These are phyloP conservation scores for Rhinoptilus africanus DNA, from an alignment of 2,113 vertebrate genomes.

Conservation along the genomic window DNA sequence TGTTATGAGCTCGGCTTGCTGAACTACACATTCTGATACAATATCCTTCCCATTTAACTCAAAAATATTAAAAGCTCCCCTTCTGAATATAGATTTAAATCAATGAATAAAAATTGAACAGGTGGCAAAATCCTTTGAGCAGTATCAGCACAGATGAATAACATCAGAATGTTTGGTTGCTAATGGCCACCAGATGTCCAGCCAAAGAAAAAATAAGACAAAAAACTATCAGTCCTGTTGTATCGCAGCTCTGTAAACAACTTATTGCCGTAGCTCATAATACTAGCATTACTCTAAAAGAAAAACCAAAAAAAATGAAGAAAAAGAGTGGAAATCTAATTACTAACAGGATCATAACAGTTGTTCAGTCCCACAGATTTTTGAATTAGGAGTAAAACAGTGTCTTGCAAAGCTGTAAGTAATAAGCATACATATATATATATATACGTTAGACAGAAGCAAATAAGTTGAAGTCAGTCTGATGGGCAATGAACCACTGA, in stretches of 20 bases:
- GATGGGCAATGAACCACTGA: neutral
- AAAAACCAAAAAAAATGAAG: accelerated
- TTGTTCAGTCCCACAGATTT: neutral
- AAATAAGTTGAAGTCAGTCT: neutral
- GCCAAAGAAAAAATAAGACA: neutral
- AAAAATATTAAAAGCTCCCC: neutral
- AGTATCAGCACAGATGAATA: conserved; percentile 7
- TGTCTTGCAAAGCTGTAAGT: neutral
- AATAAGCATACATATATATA: neutral
- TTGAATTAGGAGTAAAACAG: neutral
- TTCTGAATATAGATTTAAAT: neutral
- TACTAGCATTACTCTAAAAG: neutral
- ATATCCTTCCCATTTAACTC: neutral
- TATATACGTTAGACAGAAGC: neutral
- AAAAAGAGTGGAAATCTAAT: neutral
- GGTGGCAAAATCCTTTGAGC: conserved; percentile 20
- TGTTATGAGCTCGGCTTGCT: neutral
- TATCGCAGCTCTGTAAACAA: neutral
- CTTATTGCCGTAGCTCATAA: neutral
- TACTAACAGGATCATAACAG: neutral
- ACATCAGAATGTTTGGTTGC: neutral
- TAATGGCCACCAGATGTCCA: conserved; percentile 40
- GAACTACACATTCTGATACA: neutral
- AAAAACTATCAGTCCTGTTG: neutral
- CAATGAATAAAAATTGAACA: neutral